phyloP scores from a whole-genome alignment of 2,888 invertebrate species.

The Crematogaster levior region DNA sequence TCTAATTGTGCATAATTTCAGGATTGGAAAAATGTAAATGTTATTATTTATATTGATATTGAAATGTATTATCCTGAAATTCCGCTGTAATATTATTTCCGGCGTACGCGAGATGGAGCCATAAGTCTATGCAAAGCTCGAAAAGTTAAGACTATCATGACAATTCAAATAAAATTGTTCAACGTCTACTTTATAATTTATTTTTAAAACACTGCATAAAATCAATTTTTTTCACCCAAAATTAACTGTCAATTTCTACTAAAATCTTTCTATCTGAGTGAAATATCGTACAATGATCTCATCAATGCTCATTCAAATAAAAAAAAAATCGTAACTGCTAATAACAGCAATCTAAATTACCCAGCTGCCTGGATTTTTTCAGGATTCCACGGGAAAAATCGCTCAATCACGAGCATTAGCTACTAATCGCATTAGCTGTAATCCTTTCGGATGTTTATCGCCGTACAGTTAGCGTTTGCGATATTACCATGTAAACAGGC shows the following conservation, averaged over 20 bases:
- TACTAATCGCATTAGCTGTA: slow-evolving; percentile 60
- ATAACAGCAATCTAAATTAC: neutral
- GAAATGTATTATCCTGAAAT: neutral
- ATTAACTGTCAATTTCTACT: neutral
- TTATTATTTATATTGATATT: neutral
- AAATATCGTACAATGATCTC: neutral
- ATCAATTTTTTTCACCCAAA: neutral
- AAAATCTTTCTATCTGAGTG: neutral
- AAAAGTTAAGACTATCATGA: neutral
- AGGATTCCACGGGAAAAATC: neutral
- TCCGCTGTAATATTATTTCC: neutral
- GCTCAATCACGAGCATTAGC: slow-evolving; percentile 42
- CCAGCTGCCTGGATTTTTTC: neutral
- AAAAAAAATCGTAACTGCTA: neutral
- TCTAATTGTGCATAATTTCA: neutral
- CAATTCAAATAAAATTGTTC: slow-evolving; percentile 11
- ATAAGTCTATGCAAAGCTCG: neutral
- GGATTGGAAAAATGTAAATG: neutral
- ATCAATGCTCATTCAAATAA: neutral
- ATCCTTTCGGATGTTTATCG: slow-evolving; percentile 53
- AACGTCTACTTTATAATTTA: neutral
- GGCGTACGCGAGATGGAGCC: slow-evolving; percentile 16
- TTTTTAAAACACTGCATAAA: too few relatives aligned
- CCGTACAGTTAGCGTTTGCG: slow-evolving; percentile 17
- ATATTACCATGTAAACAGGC: slow-evolving; percentile 58